Conservation (phyloP, 2,888 invertebrate genomes). For the Macaria notata region DNA sequence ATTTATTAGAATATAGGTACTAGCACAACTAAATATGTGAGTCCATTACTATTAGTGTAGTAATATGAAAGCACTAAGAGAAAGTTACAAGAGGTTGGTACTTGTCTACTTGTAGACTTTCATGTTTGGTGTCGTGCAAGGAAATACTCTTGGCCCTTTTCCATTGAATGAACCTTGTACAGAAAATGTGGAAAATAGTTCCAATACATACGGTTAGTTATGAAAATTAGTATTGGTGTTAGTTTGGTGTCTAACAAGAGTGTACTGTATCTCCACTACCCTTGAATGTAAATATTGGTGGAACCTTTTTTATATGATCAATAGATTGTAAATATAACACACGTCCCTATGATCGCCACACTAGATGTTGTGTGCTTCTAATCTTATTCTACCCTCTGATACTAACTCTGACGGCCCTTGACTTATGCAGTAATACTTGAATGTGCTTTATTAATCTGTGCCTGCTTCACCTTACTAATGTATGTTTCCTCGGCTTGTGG, state of each 20-base stretch:
- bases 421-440: conserved; percentile 38
- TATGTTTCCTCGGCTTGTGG: conserved; percentile 60
- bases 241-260: conserved; percentile 55
- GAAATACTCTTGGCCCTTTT: too few species aligned
- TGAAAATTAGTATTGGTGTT: conserved; percentile 36
- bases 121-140: too few species aligned
- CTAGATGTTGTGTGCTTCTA: conserved; percentile 43
- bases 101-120: too few species aligned
- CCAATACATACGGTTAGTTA: too few species aligned
- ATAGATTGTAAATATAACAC: conserved; percentile 33
- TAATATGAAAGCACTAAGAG: too few species aligned
- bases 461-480: conserved; percentile 69
- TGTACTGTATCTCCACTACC: conserved; percentile 42
- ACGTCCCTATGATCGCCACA: conserved; percentile 49
- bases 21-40: too few species aligned
- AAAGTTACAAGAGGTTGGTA: too few species aligned
- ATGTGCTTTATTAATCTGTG: conserved; percentile 41
- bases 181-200: too few species aligned
- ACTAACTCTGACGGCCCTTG: conserved; percentile 25
- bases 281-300: conserved; percentile 36
- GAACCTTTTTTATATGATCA: background rate
- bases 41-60: too few species aligned
- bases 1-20: too few species aligned
- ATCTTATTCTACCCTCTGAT: conserved; percentile 10
- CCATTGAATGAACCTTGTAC: too few species aligned